A percentile compares a stretch with the other conserved stretches of the same genome.
phyloP scores from a whole-genome alignment of 2,888 invertebrate genomes.

The Apamea crenata region DNA sequence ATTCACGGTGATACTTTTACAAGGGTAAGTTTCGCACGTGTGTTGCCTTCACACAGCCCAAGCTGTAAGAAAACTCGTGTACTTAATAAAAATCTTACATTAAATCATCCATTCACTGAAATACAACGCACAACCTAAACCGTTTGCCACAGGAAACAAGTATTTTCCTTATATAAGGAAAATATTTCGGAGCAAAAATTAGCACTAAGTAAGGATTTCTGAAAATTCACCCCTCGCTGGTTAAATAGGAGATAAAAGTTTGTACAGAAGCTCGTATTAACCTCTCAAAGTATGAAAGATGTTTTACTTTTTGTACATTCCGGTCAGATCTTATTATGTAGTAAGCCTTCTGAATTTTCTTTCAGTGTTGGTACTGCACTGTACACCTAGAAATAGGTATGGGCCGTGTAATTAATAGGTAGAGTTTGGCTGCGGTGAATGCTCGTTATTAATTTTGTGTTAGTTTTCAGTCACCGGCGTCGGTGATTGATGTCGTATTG shows the following conservation, averaged over 20 bases:
- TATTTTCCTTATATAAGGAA: background rate
- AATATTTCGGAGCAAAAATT: no score
- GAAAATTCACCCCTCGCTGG: background rate
- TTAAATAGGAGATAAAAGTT: background rate
- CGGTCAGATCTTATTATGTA: background rate
- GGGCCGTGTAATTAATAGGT: constrained; percentile 59
- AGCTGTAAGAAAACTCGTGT: background rate
- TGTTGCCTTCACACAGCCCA: background rate
- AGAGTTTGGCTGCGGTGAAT: constrained; percentile 60
- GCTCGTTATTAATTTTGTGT: constrained; percentile 64
- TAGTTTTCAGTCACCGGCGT: constrained; percentile 60
- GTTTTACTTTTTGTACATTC: background rate
- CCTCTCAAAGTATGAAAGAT: background rate
- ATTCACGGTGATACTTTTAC: background rate
- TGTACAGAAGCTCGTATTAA: background rate
- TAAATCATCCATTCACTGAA: background rate
- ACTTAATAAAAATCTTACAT: background rate
- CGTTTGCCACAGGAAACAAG: background rate
- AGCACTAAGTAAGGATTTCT: background rate
- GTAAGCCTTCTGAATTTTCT: constrained; percentile 25
- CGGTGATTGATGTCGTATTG: constrained; percentile 60
- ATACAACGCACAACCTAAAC: background rate
- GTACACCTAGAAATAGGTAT: constrained; percentile 48
- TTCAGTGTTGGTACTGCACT: constrained; percentile 10
- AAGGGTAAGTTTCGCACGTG: background rate